These are phyloP conservation scores for Pollachius pollachius DNA, from an alignment of 2,113 vertebrate genomes.

Conservation along the genomic window DNA sequence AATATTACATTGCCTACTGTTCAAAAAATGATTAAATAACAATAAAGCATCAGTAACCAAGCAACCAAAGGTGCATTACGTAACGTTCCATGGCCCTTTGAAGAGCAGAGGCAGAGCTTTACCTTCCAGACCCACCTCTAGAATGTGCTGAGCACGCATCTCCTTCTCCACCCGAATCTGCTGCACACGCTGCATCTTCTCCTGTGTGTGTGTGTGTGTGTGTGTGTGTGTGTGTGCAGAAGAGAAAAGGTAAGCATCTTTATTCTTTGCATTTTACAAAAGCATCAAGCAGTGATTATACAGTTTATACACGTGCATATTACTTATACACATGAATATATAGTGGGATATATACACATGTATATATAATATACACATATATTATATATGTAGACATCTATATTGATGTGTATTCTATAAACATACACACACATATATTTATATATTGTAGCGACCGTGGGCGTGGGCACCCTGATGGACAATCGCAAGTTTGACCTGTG, in stretches of 20 bases:
- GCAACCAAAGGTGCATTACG: slow-evolving; percentile 42
- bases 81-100: slow-evolving; percentile 56
- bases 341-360: no score
- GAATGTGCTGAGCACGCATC: slow-evolving; percentile 92
- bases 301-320: no score
- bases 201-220: slow-evolving; percentile 65
- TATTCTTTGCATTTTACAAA: slow-evolving; percentile 26
- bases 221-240: not conserved
- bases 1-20: no score
- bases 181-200: slow-evolving; percentile 96
- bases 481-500: no score
- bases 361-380: no score
- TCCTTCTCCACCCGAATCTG: slow-evolving; percentile 96
- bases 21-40: slow-evolving; percentile 26
- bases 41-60: slow-evolving; percentile 60
- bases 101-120: slow-evolving; percentile 56
- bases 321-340: no score
- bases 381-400: no score
- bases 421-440: no score
- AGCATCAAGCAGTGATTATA: slow-evolving; percentile 12
- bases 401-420: no score
- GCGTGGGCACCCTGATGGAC: no score
- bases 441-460: no score
- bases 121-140: slow-evolving; percentile 83
- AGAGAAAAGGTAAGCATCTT: slow-evolving; percentile 19